These are phyloP conservation scores for Platysteira castanea DNA, from an alignment of 2,113 vertebrate genomes.

Conservation along the genomic window DNA sequence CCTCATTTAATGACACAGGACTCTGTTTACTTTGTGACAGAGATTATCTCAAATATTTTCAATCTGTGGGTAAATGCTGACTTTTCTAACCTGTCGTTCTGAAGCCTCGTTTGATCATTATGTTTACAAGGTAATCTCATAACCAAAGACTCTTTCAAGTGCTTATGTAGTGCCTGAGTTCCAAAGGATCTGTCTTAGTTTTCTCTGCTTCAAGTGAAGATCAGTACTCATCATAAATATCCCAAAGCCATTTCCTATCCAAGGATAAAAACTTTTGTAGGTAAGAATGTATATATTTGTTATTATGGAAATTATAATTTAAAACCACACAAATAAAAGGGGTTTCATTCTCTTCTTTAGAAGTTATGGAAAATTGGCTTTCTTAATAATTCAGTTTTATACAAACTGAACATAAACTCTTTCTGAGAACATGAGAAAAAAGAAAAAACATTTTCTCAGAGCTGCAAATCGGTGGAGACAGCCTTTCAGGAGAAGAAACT, in stretches of 20 bases:
- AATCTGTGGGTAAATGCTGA: not conserved
- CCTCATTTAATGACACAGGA: not conserved
- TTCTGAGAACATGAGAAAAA: not conserved
- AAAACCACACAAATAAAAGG: not conserved
- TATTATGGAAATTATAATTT: not conserved
- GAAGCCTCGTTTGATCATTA: not conserved
- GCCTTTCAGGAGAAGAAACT: constrained; percentile 6
- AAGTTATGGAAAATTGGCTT: not conserved
- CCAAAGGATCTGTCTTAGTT: not conserved
- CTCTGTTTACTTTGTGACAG: not conserved
- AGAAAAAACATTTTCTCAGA: not conserved
- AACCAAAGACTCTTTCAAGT: not conserved
- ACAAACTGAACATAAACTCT: not conserved
- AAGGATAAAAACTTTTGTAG: not conserved
- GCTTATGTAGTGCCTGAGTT: not conserved
- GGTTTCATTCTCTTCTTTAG: not conserved
- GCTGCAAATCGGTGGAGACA: not conserved
- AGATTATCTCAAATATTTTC: not conserved
- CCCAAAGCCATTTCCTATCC: not conserved
- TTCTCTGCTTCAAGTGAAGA: not conserved
- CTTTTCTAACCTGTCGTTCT: not conserved
- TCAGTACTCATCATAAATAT: not conserved
- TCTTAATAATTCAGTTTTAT: not conserved
- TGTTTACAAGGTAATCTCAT: not conserved
- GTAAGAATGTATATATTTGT: not conserved